Evolutionary conservation across 2,888 invertebrate species (phyloP).

Genomic region (Chloromyia formosa): DNA sequence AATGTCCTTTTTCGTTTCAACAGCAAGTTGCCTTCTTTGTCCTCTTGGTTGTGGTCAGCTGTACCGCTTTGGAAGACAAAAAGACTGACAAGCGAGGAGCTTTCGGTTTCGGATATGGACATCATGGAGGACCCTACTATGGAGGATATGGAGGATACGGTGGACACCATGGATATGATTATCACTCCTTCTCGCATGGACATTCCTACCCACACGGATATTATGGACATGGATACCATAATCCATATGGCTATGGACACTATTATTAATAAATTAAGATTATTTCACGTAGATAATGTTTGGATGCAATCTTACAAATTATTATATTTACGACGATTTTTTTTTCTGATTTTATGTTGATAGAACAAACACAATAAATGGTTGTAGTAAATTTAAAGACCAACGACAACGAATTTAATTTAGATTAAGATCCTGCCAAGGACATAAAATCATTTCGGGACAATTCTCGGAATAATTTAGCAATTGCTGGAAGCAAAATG

Average conservation of each 20-base stretch:
- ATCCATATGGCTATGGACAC: constrained; percentile 35
- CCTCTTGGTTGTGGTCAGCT: constrained; percentile 30
- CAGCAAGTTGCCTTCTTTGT: constrained; percentile 36
- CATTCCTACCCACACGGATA: constrained; percentile 23
- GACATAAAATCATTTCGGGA: too few species aligned
- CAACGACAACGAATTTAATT: too few species aligned
- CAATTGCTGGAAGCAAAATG: too few species aligned
- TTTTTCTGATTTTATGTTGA: neutral
- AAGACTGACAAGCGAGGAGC: constrained; percentile 39
- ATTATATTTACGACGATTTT: neutral
- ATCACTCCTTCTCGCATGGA: constrained; percentile 32
- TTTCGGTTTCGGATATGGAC: constrained; percentile 37
- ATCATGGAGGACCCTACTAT: constrained; percentile 33
- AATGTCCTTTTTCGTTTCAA: neutral
- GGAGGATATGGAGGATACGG: constrained; percentile 5
- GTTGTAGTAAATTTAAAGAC: too few species aligned
- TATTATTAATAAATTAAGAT: constrained; percentile 20
- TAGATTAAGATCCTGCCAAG: too few species aligned
- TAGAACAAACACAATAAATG: too few species aligned
- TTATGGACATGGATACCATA: constrained; percentile 22
- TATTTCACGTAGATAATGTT: neutral
- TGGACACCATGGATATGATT: constrained; percentile 34
- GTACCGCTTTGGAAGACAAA: constrained; percentile 32
- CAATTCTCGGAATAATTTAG: too few species aligned
- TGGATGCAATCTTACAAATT: neutral